phyloP scores from a whole-genome alignment of 2,113 vertebrate genomes.

The Hassar affinis region DNA sequence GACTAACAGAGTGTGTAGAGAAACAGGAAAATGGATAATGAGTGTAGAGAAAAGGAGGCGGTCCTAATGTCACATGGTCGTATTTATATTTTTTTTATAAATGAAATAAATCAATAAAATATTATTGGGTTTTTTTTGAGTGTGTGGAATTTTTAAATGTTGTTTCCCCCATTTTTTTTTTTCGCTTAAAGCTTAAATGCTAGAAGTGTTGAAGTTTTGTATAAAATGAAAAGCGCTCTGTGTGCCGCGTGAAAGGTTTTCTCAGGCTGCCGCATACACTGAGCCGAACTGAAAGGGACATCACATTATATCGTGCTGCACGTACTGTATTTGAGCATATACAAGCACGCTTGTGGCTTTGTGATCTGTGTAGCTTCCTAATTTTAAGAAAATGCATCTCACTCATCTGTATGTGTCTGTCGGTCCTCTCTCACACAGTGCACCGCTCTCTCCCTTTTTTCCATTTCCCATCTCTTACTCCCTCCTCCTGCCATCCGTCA shows the following conservation, averaged over 20 bases:
- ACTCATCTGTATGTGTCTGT: neutral
- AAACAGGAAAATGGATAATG: too few species aligned
- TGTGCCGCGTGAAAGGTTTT: neutral
- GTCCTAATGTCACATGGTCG: too few species aligned
- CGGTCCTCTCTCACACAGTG: neutral
- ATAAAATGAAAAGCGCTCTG: neutral
- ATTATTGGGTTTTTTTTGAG: neutral
- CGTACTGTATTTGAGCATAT: too few species aligned
- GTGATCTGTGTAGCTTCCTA: neutral
- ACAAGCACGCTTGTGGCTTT: too few species aligned
- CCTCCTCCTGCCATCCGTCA: slow-evolving; percentile 25
- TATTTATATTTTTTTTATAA: neutral
- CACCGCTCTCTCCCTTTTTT: neutral
- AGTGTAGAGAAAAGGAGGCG: too few species aligned
- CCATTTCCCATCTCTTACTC: neutral
- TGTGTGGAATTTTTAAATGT: neutral
- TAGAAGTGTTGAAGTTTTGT: neutral
- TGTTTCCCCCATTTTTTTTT: neutral
- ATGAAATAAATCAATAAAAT: neutral
- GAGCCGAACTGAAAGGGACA: neutral
- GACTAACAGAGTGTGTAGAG: too few species aligned
- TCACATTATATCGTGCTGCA: too few species aligned
- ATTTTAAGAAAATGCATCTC: neutral
- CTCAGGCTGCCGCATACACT: neutral
- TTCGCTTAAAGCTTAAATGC: neutral